Percentiles rank a stretch among this genome's conserved stretches.
Evolutionary conservation across 2,888 invertebrate species (phyloP).

Genomic region (Thelaira solivaga): DNA sequence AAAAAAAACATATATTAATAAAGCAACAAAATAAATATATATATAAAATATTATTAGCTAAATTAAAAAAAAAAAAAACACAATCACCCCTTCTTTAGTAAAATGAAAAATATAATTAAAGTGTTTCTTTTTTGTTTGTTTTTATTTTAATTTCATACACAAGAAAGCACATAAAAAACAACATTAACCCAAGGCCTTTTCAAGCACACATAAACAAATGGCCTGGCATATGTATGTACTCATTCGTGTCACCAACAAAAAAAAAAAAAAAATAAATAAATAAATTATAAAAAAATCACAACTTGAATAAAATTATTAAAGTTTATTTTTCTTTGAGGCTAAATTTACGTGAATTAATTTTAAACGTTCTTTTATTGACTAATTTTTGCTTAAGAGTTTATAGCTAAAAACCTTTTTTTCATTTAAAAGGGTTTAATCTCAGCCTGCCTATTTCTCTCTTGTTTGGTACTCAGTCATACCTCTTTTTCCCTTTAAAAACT

Average conservation of each 20-base stretch:
- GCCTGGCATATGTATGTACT: not conserved
- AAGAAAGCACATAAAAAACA: not conserved
- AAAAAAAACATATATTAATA: no score
- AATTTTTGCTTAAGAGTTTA: constrained; percentile 56
- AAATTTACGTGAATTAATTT: constrained; percentile 8
- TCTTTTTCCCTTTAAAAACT: no score
- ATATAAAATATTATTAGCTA: no score
- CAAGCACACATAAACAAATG: not conserved
- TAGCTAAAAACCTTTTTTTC: constrained; percentile 25
- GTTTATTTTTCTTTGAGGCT: not conserved
- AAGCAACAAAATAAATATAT: no score
- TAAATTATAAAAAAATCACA: not conserved
- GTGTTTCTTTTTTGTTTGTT: no score
- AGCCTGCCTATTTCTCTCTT: no score
- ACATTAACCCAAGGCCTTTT: constrained; percentile 36
- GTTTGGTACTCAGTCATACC: no score
- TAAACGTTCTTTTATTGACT: constrained; percentile 32
- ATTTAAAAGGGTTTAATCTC: no score
- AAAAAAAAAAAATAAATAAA: no score
- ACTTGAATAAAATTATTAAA: not conserved
- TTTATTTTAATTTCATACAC: not conserved
- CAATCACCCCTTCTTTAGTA: constrained; percentile 1
- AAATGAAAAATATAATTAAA: not conserved
- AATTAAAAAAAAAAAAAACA: not conserved
- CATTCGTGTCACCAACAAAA: not conserved